Conservation (phyloP, 2,113 vertebrate species). For the Clarias magur region DNA sequence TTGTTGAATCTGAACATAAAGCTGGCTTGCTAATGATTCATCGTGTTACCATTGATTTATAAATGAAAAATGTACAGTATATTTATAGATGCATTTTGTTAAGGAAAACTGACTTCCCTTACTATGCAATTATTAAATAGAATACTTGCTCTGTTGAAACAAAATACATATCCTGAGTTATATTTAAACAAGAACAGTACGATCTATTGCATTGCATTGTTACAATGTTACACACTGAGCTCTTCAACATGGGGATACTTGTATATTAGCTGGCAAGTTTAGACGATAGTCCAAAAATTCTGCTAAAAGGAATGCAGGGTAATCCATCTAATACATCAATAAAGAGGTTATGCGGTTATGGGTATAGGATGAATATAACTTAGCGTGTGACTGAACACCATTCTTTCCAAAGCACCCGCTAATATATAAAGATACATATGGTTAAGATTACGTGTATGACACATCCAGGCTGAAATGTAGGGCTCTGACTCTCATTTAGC, state of each 20-base stretch:
- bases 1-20: not conserved
- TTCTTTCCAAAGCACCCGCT: too few species aligned
- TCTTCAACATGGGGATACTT: not conserved
- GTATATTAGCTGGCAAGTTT: not conserved
- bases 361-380: too few species aligned
- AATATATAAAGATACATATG: not conserved
- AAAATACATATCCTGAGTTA: not conserved
- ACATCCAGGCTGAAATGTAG: not conserved
- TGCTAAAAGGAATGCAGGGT: not conserved
- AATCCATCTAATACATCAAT: not conserved
- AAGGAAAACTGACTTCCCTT: too few species aligned
- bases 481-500: not conserved
- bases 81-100: too few species aligned
- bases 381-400: too few species aligned
- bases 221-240: not conserved
- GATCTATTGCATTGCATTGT: not conserved
- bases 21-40: not conserved
- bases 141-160: too few species aligned
- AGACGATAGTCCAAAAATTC: too few species aligned
- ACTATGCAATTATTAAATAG: too few species aligned
- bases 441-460: not conserved
- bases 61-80: not conserved
- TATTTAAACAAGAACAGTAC: not conserved
- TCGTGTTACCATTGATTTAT: not conserved
- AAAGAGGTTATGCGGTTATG: not conserved